These are phyloP conservation scores for Lepidochrysops patricia DNA, from an alignment of 2,888 invertebrate genomes.

Conservation along the genomic window DNA sequence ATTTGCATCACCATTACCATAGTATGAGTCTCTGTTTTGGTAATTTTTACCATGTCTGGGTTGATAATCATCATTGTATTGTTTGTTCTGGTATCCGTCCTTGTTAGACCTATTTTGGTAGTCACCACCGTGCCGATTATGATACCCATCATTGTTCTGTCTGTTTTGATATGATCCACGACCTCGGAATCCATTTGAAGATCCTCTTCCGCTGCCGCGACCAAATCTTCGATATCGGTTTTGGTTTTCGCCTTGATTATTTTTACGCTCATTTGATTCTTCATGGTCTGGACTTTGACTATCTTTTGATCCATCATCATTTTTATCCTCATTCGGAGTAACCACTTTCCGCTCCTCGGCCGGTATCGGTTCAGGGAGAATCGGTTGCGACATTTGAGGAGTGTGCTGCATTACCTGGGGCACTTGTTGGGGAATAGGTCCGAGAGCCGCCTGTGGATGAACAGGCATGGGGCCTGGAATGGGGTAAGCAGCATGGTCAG, in stretches of 20 bases:
- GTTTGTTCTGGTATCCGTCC: slow-evolving; percentile 50
- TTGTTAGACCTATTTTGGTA: slow-evolving; percentile 48
- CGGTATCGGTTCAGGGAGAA: slow-evolving; percentile 25
- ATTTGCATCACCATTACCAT: slow-evolving; percentile 56
- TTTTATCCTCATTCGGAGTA: slow-evolving; percentile 39
- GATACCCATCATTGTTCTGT: slow-evolving; percentile 47
- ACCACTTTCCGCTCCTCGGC: slow-evolving; percentile 32
- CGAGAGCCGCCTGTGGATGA: slow-evolving; percentile 32
- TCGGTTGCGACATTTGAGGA: slow-evolving; percentile 28
- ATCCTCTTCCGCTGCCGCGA: slow-evolving; percentile 47
- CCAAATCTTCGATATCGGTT: slow-evolving; percentile 47
- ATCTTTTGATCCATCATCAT: slow-evolving; percentile 49
- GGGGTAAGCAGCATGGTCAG: slow-evolving; percentile 71
- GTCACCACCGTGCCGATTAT: slow-evolving; percentile 42
- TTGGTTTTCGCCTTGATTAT: slow-evolving; percentile 61
- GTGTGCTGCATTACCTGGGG: slow-evolving; percentile 29
- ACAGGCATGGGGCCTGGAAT: slow-evolving; percentile 33
- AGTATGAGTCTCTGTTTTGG: slow-evolving; percentile 44
- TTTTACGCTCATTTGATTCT: slow-evolving; percentile 44
- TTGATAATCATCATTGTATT: slow-evolving; percentile 51
- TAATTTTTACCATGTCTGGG: slow-evolving; percentile 49
- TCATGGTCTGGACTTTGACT: slow-evolving; percentile 52
- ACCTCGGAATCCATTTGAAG: slow-evolving; percentile 60
- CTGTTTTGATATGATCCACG: slow-evolving; percentile 51
- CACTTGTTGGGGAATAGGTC: slow-evolving; percentile 24